phyloP scores from a whole-genome alignment of 2,888 invertebrate genomes.

The Neoascia interrupta region DNA sequence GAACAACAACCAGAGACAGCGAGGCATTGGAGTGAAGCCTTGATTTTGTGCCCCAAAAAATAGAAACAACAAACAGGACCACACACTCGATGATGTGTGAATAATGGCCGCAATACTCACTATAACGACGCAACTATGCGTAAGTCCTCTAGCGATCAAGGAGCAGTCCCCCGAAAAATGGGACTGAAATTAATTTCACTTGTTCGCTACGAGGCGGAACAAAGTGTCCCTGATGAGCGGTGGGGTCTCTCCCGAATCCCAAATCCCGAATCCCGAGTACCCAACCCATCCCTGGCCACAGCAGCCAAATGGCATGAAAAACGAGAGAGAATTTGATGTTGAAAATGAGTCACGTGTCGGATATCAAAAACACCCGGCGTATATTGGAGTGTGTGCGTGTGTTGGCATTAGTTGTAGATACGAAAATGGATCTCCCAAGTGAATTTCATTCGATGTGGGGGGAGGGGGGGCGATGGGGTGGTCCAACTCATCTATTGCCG shows the following conservation, averaged over 20 bases:
- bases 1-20: not conserved
- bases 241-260: no score
- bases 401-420: conserved; percentile 8
- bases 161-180: conserved; percentile 35
- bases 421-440: conserved; percentile 9
- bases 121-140: not conserved
- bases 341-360: conserved; percentile 72
- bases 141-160: not conserved
- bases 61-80: conserved; percentile 24
- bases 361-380: conserved; percentile 72
- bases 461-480: no score
- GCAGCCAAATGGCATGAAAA: conserved; percentile 25
- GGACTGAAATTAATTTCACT: conserved; percentile 51
- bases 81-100: conserved; percentile 44
- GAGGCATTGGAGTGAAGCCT: not conserved
- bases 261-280: not conserved
- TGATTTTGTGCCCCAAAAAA: not conserved
- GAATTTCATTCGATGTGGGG: not conserved
- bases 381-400: not conserved
- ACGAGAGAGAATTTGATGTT: conserved; percentile 32
- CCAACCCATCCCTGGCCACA: not conserved
- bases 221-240: no score
- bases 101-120: conserved; percentile 22
- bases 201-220: not conserved
- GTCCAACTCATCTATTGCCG: conserved; percentile 26